Conservation (phyloP, 1,140 invertebrate genomes). For the Brachionus angularis region DNA sequence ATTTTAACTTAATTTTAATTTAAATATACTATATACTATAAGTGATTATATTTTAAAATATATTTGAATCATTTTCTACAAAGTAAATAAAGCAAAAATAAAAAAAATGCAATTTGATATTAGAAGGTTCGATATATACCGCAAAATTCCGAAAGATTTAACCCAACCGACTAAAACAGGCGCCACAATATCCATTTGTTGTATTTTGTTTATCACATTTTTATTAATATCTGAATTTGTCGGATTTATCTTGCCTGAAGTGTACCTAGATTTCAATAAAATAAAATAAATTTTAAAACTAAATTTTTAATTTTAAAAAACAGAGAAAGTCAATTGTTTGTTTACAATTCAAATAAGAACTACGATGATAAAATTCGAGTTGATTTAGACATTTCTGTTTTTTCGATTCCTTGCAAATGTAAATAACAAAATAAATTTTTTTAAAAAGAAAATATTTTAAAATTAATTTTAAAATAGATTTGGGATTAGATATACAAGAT, state of each 20-base stretch:
- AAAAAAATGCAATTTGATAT: constrained; percentile 44
- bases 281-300: too few species aligned
- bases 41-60: too few species aligned
- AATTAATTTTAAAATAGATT: constrained; percentile 53
- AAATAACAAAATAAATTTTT: constrained; percentile 50
- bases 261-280: too few species aligned
- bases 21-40: too few species aligned
- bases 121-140: constrained; percentile 62
- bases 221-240: constrained; percentile 63
- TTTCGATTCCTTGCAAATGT: constrained; percentile 62
- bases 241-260: constrained; percentile 61
- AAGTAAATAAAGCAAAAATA: neutral
- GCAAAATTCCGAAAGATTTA: constrained; percentile 66
- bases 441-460: neutral
- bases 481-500: constrained; percentile 66
- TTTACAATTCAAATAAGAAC: constrained; percentile 61
- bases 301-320: constrained; percentile 49
- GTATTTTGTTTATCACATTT: constrained; percentile 61
- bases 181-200: constrained; percentile 63
- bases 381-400: constrained; percentile 61
- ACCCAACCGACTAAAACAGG: constrained; percentile 65
- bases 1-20: too few species aligned
- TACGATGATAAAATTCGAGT: constrained; percentile 61
- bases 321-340: constrained; percentile 63
- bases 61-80: neutral